Evolutionary conservation across 2,888 invertebrate genomes (phyloP).

Genomic region (Hermodice carunculata): DNA sequence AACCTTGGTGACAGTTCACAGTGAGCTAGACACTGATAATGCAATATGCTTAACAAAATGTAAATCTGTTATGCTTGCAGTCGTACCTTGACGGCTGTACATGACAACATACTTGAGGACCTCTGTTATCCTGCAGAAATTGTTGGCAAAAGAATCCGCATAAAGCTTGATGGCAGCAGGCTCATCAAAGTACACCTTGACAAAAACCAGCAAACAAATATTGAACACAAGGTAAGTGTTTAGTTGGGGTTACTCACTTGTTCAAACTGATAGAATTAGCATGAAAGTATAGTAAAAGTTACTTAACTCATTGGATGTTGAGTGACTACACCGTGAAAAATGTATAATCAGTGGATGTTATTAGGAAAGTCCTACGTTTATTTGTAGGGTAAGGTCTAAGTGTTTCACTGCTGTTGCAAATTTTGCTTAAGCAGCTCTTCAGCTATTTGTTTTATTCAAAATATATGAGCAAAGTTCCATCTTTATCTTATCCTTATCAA

Average conservation of each 20-base stretch:
- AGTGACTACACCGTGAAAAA: not conserved
- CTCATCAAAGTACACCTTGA: conserved; percentile 94
- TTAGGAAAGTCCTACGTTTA: too few relatives aligned
- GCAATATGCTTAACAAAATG: too few relatives aligned
- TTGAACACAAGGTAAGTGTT: conserved; percentile 94
- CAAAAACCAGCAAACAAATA: conserved; percentile 98
- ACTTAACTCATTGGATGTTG: not conserved
- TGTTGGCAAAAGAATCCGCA: conserved; percentile 96
- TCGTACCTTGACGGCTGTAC: conserved; percentile 96
- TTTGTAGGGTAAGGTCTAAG: too few relatives aligned
- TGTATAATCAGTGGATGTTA: too few relatives aligned
- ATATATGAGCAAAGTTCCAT: too few relatives aligned
- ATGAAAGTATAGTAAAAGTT: not conserved
- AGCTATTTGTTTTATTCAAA: too few relatives aligned
- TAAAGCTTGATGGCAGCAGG: conserved; percentile 95
- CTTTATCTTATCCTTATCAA: too few relatives aligned
- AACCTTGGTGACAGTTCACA: too few relatives aligned
- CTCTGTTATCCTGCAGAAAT: conserved; percentile 99
- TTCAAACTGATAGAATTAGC: not conserved
- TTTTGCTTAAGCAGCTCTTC: too few relatives aligned
- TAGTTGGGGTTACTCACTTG: not conserved
- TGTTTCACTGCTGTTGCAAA: too few relatives aligned
- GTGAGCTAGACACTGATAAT: too few relatives aligned
- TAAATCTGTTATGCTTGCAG: conserved; percentile 67
- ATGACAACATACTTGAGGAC: conserved; percentile 97